A percentile compares a stretch with the other conserved stretches of the same genome.
These are phyloP conservation scores for Channallabes apus DNA, from an alignment of 2,797 vertebrate genomes.

Conservation along the genomic window DNA sequence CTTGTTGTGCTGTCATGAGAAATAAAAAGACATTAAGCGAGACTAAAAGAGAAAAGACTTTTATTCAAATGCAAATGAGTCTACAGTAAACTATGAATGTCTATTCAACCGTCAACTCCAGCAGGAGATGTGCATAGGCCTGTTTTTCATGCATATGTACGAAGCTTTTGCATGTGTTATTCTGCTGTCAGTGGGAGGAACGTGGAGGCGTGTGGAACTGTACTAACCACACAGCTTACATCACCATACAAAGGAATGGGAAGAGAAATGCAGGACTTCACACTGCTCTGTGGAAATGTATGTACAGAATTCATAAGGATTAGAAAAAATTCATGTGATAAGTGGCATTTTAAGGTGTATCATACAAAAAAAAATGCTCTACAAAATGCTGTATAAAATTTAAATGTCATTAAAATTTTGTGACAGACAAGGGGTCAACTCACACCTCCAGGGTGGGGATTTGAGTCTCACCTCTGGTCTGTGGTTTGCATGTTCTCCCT, in stretches of 20 bases:
- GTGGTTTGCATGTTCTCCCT: too few relatives aligned
- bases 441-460: too few relatives aligned
- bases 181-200: conserved; percentile 49
- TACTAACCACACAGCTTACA: conserved; percentile 52
- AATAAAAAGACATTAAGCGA: conserved; percentile 7
- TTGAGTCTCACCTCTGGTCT: too few relatives aligned
- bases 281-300: conserved; percentile 10
- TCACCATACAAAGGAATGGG: conserved; percentile 32
- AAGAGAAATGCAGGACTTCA: conserved; percentile 39
- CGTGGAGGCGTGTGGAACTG: conserved; percentile 48
- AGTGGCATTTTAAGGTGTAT: neutral
- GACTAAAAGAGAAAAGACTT: conserved; percentile 18
- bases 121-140: conserved; percentile 31
- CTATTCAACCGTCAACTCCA: conserved; percentile 24
- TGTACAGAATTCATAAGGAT: neutral
- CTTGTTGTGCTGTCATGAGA: neutral
- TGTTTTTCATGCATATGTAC: conserved; percentile 40
- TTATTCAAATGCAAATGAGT: conserved; percentile 36
- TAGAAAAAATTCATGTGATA: neutral
- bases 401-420: neutral
- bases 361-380: too few relatives aligned
- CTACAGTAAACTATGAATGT: conserved; percentile 28
- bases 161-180: conserved; percentile 51
- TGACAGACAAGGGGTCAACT: neutral
- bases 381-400: neutral